Evolutionary conservation across 2,797 vertebrate species (phyloP), one percentile per base, ranked within the genome.

Genomic region (Anguilla megastoma): DNA sequence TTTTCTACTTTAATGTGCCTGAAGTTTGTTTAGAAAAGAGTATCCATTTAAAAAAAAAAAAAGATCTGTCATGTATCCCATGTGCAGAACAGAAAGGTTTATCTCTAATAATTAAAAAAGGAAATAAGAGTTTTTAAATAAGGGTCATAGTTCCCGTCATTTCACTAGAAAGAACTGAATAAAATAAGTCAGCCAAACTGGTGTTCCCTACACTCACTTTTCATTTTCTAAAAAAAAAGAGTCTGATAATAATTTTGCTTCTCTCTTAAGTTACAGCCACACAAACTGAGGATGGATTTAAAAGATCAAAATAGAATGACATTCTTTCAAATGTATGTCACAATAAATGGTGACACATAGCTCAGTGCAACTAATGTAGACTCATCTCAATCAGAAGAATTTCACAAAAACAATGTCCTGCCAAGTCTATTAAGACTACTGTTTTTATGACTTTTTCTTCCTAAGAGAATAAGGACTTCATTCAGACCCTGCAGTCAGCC

Each of bases 1-100:
- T 95, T 94, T 95, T 93, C 92, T 93, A 92, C 94, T 95, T 96
- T 95, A 95, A 95, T 95, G 94, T 89, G 94, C 93, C 94, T 94
- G 93, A 93, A 95, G 95, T 96, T 95, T 94, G 95, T 94, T 95
- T 94, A 95, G 94, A 96, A 96, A 93, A 92, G 93, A 94, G 92
- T 94, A n/a, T n/a, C n/a, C n/a, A n/a, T n/a, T n/a, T n/a, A n/a
- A n/a, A n/a, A n/a, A n/a, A n/a, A n/a, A n/a, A n/a, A n/a, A n/a
- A n/a, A n/a, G 91, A 92, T 92, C 93, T 90, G 90, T 90, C 93
- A 95, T 95, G 95, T 93, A 95, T 95, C 93, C 82, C 92, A 89
- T 85, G 87, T 86, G 88, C 90, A 92, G 83, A 87, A 90, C 90
- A 92, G 90, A 91, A 92, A 14, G 88, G 79, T 89, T 83, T 63